Percentiles rank a stretch among this genome's conserved stretches.
phyloP scores from a whole-genome alignment of 2,888 invertebrate species.

The Acronicta leporina region DNA sequence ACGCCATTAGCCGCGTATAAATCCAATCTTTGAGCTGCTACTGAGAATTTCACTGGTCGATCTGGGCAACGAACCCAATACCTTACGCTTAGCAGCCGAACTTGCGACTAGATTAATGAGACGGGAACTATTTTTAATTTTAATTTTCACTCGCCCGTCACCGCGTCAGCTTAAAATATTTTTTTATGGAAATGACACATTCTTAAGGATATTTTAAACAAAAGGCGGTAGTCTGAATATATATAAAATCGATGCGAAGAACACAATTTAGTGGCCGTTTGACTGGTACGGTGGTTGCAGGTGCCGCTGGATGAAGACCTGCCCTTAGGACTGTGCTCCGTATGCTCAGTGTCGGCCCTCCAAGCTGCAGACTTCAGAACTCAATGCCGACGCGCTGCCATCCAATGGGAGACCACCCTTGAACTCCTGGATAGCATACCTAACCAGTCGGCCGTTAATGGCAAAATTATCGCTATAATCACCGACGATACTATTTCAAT shows the following conservation, averaged over 20 bases:
- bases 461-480: conserved; percentile 64
- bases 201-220: too few relatives aligned
- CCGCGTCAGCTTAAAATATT: too few relatives aligned
- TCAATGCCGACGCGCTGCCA: conserved; percentile 66
- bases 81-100: too few relatives aligned
- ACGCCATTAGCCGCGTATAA: too few relatives aligned
- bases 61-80: too few relatives aligned
- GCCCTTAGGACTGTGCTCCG: conserved; percentile 75
- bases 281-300: conserved; percentile 82
- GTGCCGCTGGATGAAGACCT: conserved; percentile 73
- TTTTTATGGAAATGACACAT: too few relatives aligned
- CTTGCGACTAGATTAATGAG: too few relatives aligned
- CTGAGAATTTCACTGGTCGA: too few relatives aligned
- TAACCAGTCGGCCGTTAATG: conserved; percentile 17
- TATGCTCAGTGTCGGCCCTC: conserved; percentile 70
- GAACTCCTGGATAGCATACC: conserved; percentile 68
- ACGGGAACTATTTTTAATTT: too few relatives aligned
- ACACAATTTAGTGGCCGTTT: conserved; percentile 71
- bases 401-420: conserved; percentile 69
- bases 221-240: too few relatives aligned
- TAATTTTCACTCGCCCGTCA: too few relatives aligned
- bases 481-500: conserved; percentile 63
- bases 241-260: conserved; percentile 29
- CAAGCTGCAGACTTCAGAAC: conserved; percentile 74
- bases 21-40: too few relatives aligned